Percentiles rank a stretch among this genome's conserved stretches.
Conservation (phyloP, 2,888 invertebrate genomes). For the Phengaris arion region DNA sequence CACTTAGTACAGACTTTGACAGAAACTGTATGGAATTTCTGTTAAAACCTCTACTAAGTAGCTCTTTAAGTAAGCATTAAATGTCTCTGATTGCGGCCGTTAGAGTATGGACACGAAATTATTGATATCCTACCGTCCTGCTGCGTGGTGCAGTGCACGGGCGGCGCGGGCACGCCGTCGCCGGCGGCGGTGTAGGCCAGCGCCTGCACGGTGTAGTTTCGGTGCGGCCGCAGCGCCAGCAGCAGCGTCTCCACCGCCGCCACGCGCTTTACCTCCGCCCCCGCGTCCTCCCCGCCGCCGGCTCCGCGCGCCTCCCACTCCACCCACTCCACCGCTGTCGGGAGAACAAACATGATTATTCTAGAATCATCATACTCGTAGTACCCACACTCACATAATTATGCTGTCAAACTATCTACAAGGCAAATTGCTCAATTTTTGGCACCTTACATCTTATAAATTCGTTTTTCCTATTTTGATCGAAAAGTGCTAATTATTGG, state of each 20-base stretch:
- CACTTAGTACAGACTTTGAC: too few species aligned
- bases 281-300: constrained; percentile 48
- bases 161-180: constrained; percentile 88
- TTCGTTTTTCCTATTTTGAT: not conserved
- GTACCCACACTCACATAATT: too few species aligned
- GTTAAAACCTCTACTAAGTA: too few species aligned
- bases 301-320: constrained; percentile 72
- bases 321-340: constrained; percentile 74
- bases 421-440: not conserved
- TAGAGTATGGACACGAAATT: not conserved
- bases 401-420: not conserved
- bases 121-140: constrained; percentile 84
- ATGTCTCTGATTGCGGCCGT: too few species aligned
- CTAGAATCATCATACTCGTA: too few species aligned
- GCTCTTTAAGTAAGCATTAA: too few species aligned
- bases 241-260: constrained; percentile 88
- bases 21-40: too few species aligned
- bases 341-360: constrained; percentile 40
- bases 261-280: constrained; percentile 88
- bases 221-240: constrained; percentile 88
- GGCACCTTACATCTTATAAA: not conserved
- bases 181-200: constrained; percentile 91
- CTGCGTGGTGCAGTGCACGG: constrained; percentile 89
- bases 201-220: constrained; percentile 93
- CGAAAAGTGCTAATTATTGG: not conserved